Evolutionary conservation across 92 coral and sea anemone genomes (phyloP).

Genomic region (Montipora capitata): DNA sequence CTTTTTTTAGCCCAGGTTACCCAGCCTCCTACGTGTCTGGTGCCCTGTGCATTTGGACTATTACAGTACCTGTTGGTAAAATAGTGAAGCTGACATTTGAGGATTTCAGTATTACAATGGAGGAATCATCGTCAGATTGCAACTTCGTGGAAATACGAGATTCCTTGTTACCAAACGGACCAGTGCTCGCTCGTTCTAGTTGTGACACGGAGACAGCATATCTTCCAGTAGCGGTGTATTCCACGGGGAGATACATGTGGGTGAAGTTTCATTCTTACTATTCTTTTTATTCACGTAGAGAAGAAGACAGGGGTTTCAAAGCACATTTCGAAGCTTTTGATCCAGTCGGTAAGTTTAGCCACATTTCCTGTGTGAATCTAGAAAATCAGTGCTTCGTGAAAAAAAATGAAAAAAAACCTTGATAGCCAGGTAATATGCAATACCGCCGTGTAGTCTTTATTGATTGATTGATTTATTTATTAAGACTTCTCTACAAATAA

Average conservation of each 20-base stretch:
- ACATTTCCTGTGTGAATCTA: background rate
- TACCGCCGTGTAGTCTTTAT: no score
- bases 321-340: constrained; percentile 4
- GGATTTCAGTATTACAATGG: background rate
- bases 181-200: background rate
- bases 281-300: no score
- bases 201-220: background rate
- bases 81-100: constrained; percentile 13
- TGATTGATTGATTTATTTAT: no score
- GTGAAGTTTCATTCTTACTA: background rate
- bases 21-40: background rate
- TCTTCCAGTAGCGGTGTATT: background rate
- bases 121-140: background rate
- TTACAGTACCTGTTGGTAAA: constrained; percentile 23
- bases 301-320: background rate
- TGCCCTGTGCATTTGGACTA: constrained; percentile 1
- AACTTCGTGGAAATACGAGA: constrained; percentile 10
- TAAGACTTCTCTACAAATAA: no score
- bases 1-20: constrained; percentile 19
- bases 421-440: no score
- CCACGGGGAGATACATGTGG: constrained; percentile 12
- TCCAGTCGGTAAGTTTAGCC: background rate
- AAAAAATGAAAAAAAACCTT: no score
- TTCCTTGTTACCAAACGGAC: background rate
- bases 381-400: no score